Conservation (phyloP, 1,140 invertebrate genomes). For the Venustaconcha ellipsiformis region DNA sequence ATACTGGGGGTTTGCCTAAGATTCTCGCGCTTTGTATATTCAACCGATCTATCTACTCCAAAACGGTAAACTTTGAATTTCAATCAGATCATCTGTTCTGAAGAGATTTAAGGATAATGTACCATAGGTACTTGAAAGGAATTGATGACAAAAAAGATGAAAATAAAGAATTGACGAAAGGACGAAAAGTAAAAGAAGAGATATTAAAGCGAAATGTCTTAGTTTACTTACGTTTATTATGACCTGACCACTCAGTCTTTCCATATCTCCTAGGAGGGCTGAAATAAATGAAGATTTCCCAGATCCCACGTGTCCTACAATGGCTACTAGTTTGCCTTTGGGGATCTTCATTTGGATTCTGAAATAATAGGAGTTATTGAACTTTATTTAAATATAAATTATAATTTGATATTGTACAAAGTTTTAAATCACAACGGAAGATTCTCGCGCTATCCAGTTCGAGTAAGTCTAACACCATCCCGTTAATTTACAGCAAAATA, state of each 20-base stretch:
- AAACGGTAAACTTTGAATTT: too few relatives aligned
- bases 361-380: conserved; percentile 14
- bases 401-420: too few relatives aligned
- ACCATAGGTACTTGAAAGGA: too few relatives aligned
- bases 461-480: too few relatives aligned
- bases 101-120: not conserved
- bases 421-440: too few relatives aligned
- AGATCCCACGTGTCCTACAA: conserved; percentile 75
- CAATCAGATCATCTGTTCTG: too few relatives aligned
- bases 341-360: conserved; percentile 56
- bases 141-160: conserved; percentile 70
- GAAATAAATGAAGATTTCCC: conserved; percentile 75
- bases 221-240: conserved; percentile 50
- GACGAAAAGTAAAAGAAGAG: not conserved
- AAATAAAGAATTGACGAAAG: not conserved
- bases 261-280: conserved; percentile 74
- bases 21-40: too few relatives aligned
- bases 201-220: not conserved
- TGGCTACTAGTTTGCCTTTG: conserved; percentile 68
- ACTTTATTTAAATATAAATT: too few relatives aligned
- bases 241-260: conserved; percentile 52
- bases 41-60: too few relatives aligned
- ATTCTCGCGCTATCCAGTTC: too few relatives aligned
- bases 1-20: too few relatives aligned
- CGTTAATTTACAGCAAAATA: too few relatives aligned